Base-by-base conservation (phyloP, 2,113 vertebrate genomes). In the Rhinopomastus cyanomelas region DNA sequence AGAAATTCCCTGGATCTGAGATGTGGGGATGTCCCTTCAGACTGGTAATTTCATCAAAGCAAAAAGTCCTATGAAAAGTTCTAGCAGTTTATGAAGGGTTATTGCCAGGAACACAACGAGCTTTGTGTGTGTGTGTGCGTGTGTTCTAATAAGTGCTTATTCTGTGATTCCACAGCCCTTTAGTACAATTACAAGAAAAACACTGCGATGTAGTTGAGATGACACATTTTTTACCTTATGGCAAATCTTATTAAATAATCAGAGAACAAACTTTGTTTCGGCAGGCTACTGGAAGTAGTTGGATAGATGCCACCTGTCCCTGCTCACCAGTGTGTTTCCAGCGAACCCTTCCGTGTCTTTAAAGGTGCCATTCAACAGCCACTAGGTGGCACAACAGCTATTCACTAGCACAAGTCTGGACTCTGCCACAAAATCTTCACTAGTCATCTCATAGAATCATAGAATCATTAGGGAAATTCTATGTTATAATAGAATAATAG, bases 331-430 rank as follows among this genome's bases (percentile, higher is more conserved):
- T 6, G 14, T 15, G 20, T 42, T 68, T 81, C 26, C 73, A 78
- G 29, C 42, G 27, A 16, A 20, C 26, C 19, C 59, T 86, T 20
- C 36, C 10, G 30, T 25, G 15, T 60, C 11, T 48, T 72, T 68
- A 39, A 60, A 73, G 72, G 32, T 48, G 22, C 4, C 57, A 49
- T 39, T 39, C n/a, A 79, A 44, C 30, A 32, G 7, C 89, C 96
- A 94, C 94, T 96, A 97, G 96, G 49, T 96, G 96, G 96, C 92
- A 92, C 25, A 93, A 64, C 14, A 85, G 90, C 27, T 83, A 80
- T 82, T 62, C 80, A 77, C 25, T 85, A 89, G 18, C n/a, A 62
- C 21, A 92, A 80, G 30, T 29, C 27, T 42, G 39, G 27, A 48
- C 37, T 56, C 36, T 0, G 8, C 22, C 76, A 75, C 7, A 80